Base-by-base conservation (phyloP, 1,140 invertebrate genomes). In the Drosophila eugracilis region DNA sequence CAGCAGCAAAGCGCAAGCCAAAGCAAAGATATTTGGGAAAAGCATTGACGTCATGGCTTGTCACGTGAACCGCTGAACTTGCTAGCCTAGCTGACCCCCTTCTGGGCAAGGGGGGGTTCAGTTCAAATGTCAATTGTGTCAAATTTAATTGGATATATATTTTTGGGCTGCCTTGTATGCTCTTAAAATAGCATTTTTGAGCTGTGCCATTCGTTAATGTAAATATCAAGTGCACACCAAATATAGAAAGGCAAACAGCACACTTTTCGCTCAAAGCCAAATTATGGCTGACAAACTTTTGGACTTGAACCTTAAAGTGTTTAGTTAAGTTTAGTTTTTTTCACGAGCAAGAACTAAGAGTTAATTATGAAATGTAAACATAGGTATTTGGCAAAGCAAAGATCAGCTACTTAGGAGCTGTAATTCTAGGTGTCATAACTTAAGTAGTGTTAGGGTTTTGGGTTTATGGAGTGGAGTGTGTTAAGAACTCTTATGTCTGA, bases 101-200 rank as follows among this genome's bases (percentile, higher is more conserved):
- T 6, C 41, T 10, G 15, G 14, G 3, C 15, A 4, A 10, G 3
- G 30, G 3, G 3, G 12, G 4, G 9, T 14, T 28, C 28, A 72
- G 66, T 59, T 72, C 45, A 72, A 60, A 72, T 63, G 71, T 74
- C 49, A 74, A 63, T 54, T 63, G 30, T 49, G 42, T 65, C 42
- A 74, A 74, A 44, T 74, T 74, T 74, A 74, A 74, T 73, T 74
- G 71, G 42, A 54, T 74, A 59, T 59, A 44, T 28, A 59, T 21
- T 34, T 44, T 63, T 59, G 59, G 54, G 10, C 62, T 26, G 53
- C 67, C 65, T 70, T 71, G 22, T 24, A 12, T 15, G 44, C 21
- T 58, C 55, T 45, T 17, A 44, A 66, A 65, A 67, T 63, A 69
- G 63, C 24, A 19, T 36, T 66, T 49, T 48, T 60, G n/a, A n/a